phyloP scores from a whole-genome alignment of 1,140 invertebrate species.

The Megathymus violae region DNA sequence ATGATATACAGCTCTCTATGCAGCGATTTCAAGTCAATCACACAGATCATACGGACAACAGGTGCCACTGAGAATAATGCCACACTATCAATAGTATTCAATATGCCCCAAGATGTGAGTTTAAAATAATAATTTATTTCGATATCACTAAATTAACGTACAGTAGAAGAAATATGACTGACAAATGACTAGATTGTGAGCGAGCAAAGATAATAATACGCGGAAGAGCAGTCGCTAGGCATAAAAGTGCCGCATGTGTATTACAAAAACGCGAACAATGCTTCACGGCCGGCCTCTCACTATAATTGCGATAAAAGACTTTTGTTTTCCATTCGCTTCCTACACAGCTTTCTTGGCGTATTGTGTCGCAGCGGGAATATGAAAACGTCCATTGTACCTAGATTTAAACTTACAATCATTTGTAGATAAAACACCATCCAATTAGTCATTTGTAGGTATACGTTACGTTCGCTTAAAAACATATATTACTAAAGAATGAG shows the following conservation, averaged over 20 bases:
- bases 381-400: constrained; percentile 1
- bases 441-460: background rate
- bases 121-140: too few relatives aligned
- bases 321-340: constrained; percentile 52
- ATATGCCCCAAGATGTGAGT: too few relatives aligned
- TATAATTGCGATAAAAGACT: constrained; percentile 52
- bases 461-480: too few relatives aligned
- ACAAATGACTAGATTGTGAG: background rate
- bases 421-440: background rate
- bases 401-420: background rate
- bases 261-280: constrained; percentile 52
- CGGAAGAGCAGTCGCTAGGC: constrained; percentile 43
- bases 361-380: constrained; percentile 7
- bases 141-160: too few relatives aligned
- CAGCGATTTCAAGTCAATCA: too few relatives aligned
- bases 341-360: constrained; percentile 47
- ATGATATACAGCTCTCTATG: too few relatives aligned
- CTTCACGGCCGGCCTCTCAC: constrained; percentile 44
- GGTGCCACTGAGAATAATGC: too few relatives aligned
- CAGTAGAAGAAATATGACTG: background rate
- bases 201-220: constrained; percentile 43
- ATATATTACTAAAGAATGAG: too few relatives aligned
- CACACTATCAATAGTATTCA: too few relatives aligned
- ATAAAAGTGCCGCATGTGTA: constrained; percentile 38
- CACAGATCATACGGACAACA: too few relatives aligned